Conservation (phyloP, 1,140 invertebrate species). For the Holcopasites calliopsidis region DNA sequence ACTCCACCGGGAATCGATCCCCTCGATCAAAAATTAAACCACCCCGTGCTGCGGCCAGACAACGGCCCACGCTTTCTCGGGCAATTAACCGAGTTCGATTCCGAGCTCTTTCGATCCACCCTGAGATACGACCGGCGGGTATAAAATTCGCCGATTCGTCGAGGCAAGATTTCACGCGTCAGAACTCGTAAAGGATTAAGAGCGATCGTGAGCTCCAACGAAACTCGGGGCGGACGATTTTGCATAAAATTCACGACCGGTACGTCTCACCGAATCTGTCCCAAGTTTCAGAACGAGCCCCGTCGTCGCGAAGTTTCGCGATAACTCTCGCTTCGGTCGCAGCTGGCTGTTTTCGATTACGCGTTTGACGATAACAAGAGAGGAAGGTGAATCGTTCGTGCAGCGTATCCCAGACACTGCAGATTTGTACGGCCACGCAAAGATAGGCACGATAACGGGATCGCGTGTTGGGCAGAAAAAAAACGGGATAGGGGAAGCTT, state of each 20-base stretch:
- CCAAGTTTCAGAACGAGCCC: conserved; percentile 11
- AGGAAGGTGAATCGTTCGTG: too few relatives aligned
- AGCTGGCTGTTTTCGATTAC: conserved; percentile 6
- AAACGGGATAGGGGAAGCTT: neutral
- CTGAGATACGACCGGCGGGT: neutral
- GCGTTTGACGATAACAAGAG: too few relatives aligned
- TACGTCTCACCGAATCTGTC: conserved; percentile 16
- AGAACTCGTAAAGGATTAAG: conserved; percentile 9
- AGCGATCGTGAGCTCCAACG: neutral
- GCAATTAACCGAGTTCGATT: conserved; percentile 7
- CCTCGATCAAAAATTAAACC: neutral
- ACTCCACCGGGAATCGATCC: neutral
- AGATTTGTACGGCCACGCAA: neutral
- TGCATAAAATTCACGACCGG: conserved; percentile 26
- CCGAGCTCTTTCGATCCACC: neutral
- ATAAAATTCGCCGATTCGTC: too few relatives aligned
- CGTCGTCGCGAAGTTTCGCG: conserved; percentile 32
- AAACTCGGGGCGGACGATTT: neutral
- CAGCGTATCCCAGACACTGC: neutral
- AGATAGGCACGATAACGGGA: neutral
- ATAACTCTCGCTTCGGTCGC: neutral
- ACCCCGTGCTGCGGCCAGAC: neutral
- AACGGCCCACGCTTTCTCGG: neutral
- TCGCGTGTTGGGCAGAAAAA: neutral
- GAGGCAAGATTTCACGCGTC: neutral